Percentiles rank a stretch among this genome's conserved stretches.
Evolutionary conservation across 2,888 invertebrate genomes (phyloP).

Genomic region (Drosophila mulleri): DNA sequence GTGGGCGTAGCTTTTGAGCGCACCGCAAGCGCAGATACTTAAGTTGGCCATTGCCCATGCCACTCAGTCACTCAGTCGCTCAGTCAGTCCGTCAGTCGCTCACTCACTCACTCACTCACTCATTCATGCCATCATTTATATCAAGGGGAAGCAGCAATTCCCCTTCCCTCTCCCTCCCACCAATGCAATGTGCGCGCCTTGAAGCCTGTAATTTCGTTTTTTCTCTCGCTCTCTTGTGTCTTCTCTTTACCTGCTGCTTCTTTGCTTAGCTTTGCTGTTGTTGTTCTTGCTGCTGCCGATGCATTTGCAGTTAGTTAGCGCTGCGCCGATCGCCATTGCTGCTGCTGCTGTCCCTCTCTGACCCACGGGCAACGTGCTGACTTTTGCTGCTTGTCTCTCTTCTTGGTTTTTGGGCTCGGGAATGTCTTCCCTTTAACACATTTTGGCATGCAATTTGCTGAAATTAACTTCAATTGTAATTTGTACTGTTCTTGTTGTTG

Average conservation of each 20-base stretch:
- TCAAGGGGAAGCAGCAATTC: conserved; percentile 44
- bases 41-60: conserved; percentile 55
- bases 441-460: conserved; percentile 85
- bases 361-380: background rate
- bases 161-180: conserved; percentile 6
- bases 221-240: conserved; percentile 16
- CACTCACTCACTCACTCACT: conserved; percentile 61
- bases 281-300: conserved; percentile 5
- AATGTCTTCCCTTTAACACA: conserved; percentile 84
- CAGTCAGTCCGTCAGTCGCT: conserved; percentile 36
- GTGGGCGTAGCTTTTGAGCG: conserved; percentile 76
- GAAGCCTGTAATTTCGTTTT: conserved; percentile 77
- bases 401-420: conserved; percentile 22
- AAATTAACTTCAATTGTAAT: conserved; percentile 85
- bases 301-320: conserved; percentile 65
- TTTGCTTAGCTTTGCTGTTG: conserved; percentile 8
- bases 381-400: background rate
- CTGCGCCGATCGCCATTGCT: conserved; percentile 70
- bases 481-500: conserved; percentile 54
- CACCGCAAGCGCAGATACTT: conserved; percentile 81
- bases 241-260: conserved; percentile 2
- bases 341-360: conserved; percentile 33
- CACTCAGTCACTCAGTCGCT: conserved; percentile 39
- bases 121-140: conserved; percentile 70
- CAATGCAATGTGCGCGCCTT: conserved; percentile 56